Base-by-base conservation (phyloP, 1,140 invertebrate genomes). In the Frieseomelitta varia region DNA sequence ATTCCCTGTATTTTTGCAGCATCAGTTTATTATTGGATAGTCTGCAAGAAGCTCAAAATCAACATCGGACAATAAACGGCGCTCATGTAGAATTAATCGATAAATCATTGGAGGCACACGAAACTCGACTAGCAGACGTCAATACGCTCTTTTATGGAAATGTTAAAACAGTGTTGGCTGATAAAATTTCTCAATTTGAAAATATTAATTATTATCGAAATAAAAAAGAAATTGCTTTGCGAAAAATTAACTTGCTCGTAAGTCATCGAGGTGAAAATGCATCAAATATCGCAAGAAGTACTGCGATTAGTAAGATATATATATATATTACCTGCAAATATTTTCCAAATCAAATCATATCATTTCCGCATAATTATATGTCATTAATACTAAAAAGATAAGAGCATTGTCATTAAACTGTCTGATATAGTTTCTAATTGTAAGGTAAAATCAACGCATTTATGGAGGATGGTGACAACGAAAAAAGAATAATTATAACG, bases 21-120 rank as follows among this genome's bases (percentile, higher is more conserved):
- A 93, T 93, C 58, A 90, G 87, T 79, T 84, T 93, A 61, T 73
- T 93, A 14, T n/a, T 94, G 65, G 90, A 93, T 24, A 87, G 87
- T 39, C 58, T 94, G 12, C 84, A 89, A 47, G 87, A 89, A 30
- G 77, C 90, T 2, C 90, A 93, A 27, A 85, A 91, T 12, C 93
- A 93, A 69, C 88, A 92, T 84, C 88, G 87, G 55, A 90, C 24
- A 47, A 91, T 84, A 34, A 76, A 87, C 19, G 84, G 73, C 72
- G 56, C 87, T 4, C 91, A 93, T 56, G 77, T 85, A n/a, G 88
- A 92, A 17, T 82, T 81, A 12, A 92, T 95, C 30, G 90, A 93
- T 87, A 74, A 72, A 24, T 81, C 93, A 0, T 77, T 94, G 2
- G n/a, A 81, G 21, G 83, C 80, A 8, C 92, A 91, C 34, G 58